These are phyloP conservation scores for Carterocephalus palaemon DNA, from an alignment of 2,888 invertebrate genomes.

Conservation along the genomic window DNA sequence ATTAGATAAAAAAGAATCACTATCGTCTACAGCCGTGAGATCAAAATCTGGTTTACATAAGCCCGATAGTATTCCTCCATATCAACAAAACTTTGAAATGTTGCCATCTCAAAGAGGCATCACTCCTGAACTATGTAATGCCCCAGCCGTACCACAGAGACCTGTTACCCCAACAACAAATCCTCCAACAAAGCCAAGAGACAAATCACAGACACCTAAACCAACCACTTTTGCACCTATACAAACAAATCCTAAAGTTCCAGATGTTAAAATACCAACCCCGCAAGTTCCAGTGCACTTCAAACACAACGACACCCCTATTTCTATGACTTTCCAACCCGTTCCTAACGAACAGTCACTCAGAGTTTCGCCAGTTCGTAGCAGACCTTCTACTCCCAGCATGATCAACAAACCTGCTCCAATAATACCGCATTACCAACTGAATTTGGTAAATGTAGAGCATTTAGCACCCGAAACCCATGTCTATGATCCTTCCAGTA, in stretches of 20 bases:
- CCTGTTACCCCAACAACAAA: slow-evolving; percentile 66
- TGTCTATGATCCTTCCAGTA: slow-evolving; percentile 80
- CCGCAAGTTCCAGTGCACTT: slow-evolving; percentile 51
- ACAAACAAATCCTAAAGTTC: slow-evolving; percentile 34
- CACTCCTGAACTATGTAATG: slow-evolving; percentile 75
- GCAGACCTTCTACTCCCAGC: slow-evolving; percentile 83
- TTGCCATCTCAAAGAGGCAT: slow-evolving; percentile 78
- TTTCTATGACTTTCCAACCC: slow-evolving; percentile 82
- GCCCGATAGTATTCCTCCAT: slow-evolving; percentile 81
- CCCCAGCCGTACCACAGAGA: slow-evolving; percentile 61
- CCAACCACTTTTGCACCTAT: slow-evolving; percentile 33
- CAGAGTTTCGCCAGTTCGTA: slow-evolving; percentile 74
- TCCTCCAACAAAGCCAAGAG: slow-evolving; percentile 54
- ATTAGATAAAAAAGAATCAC: slow-evolving; percentile 59
- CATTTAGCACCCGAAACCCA: slow-evolving; percentile 79
- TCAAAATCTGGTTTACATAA: slow-evolving; percentile 79
- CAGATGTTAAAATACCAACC: slow-evolving; percentile 43
- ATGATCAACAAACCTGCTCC: slow-evolving; percentile 86
- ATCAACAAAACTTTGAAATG: slow-evolving; percentile 81
- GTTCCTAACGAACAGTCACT: slow-evolving; percentile 77
- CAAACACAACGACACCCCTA: slow-evolving; percentile 70
- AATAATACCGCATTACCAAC: slow-evolving; percentile 88
- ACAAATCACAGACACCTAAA: slow-evolving; percentile 53
- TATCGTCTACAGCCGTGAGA: slow-evolving; percentile 54
- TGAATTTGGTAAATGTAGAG: slow-evolving; percentile 85